A percentile compares a stretch with the other conserved stretches of the same genome.
Evolutionary conservation across 2,797 vertebrate genomes (phyloP).

Genomic region (Thripadectes ignobilis): DNA sequence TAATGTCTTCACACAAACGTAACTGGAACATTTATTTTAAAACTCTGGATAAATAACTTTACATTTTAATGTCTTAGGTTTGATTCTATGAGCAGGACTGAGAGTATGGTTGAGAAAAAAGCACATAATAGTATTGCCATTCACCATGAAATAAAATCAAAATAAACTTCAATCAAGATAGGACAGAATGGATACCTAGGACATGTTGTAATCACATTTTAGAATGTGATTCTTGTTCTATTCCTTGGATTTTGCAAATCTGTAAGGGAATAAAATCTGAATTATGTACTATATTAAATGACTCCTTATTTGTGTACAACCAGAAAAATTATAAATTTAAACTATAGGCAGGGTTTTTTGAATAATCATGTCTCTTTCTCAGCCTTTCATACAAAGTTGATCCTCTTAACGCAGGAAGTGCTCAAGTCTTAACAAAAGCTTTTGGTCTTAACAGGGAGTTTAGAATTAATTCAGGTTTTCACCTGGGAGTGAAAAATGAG

Average conservation of each 20-base stretch:
- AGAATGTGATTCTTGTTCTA: neutral
- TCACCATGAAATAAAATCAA: neutral
- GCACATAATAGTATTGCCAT: neutral
- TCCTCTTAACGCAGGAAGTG: neutral
- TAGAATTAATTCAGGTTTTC: neutral
- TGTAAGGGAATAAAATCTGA: neutral
- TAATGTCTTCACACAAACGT: neutral
- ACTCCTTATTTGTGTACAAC: neutral
- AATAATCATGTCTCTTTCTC: neutral
- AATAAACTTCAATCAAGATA: neutral
- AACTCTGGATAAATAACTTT: neutral
- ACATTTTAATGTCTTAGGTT: neutral
- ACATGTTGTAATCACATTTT: neutral
- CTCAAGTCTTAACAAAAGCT: neutral
- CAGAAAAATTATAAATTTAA: neutral
- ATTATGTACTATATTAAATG: neutral
- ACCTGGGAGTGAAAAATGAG: neutral
- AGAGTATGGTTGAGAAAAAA: neutral
- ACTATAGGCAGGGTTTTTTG: neutral
- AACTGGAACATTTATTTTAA: neutral
- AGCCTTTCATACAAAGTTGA: neutral
- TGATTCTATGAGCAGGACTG: neutral
- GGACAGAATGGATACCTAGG: neutral
- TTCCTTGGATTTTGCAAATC: neutral
- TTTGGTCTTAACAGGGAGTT: fast-evolving